Evolutionary conservation across 2,797 vertebrate genomes (phyloP).

Genomic region (Tachyglossus aculeatus): DNA sequence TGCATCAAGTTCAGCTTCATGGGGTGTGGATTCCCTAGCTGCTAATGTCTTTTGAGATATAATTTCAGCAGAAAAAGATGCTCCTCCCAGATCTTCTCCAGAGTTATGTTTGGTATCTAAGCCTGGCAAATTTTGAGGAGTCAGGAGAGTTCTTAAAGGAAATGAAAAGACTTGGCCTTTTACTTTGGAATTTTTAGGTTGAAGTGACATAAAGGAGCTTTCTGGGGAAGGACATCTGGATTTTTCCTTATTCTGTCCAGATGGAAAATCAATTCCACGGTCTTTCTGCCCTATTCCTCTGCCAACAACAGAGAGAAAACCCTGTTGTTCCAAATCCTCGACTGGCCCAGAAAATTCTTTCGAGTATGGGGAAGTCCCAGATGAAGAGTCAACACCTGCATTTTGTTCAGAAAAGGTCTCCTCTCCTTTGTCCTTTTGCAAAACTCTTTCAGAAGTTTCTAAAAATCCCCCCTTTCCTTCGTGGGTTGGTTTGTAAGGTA

Average conservation of each 20-base stretch:
- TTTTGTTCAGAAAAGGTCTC: neutral
- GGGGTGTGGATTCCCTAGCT: neutral
- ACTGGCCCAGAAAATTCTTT: constrained; percentile 10
- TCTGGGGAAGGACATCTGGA: rapidly evolving
- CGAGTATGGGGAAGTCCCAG: neutral
- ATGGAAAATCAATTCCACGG: neutral
- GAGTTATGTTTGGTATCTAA: neutral
- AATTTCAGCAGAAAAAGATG: rapidly evolving
- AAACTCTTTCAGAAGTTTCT: neutral
- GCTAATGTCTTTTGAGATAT: neutral
- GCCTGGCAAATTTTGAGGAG: neutral
- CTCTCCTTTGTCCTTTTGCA: neutral
- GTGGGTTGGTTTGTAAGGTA: neutral
- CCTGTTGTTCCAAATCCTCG: neutral
- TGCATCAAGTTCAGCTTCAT: neutral
- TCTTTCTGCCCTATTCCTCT: neutral
- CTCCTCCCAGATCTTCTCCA: neutral
- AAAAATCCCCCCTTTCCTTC: neutral
- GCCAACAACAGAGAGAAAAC: neutral
- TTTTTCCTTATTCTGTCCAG: neutral
- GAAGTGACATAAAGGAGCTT: neutral
- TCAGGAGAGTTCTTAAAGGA: neutral
- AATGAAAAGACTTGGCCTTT: neutral
- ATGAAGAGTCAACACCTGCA: rapidly evolving
- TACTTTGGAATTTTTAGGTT: neutral